phyloP scores from a whole-genome alignment of 1,140 invertebrate species.

The Schlechtendalia chinensis region DNA sequence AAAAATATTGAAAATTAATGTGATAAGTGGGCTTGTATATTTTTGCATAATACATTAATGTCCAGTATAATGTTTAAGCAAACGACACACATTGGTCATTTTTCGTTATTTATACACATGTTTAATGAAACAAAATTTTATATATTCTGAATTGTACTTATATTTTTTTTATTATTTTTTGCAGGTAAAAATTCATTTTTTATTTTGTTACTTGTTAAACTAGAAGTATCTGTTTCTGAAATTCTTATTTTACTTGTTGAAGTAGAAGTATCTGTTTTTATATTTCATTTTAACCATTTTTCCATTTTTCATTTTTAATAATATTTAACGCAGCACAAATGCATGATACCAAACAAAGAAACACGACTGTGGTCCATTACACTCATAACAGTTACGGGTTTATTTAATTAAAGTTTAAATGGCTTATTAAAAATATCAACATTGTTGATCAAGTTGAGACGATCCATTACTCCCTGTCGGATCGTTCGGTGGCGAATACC shows the following conservation, averaged over 20 bases:
- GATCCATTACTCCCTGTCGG: no score
- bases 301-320: constrained; percentile 8
- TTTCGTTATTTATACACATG: background rate
- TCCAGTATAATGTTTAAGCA: constrained; percentile 12
- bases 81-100: constrained; percentile 3
- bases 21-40: no score
- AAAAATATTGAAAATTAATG: no score
- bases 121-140: constrained; percentile 1
- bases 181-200: constrained; percentile 23
- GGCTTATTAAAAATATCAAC: no score
- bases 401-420: no score
- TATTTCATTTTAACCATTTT: constrained; percentile 12
- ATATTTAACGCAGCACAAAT: constrained; percentile 20
- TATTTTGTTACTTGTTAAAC: background rate
- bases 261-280: constrained; percentile 1
- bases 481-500: no score
- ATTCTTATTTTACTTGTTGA: background rate
- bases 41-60: no score
- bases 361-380: no score
- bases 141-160: constrained; percentile 16
- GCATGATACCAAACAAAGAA: background rate
- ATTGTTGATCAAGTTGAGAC: no score
- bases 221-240: background rate
- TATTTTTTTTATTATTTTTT: constrained; percentile 13
- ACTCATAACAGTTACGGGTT: no score